Percentiles rank a stretch among this genome's conserved stretches.
Evolutionary conservation across 1,140 invertebrate genomes (phyloP).

Genomic region (Brachystomella parvula): DNA sequence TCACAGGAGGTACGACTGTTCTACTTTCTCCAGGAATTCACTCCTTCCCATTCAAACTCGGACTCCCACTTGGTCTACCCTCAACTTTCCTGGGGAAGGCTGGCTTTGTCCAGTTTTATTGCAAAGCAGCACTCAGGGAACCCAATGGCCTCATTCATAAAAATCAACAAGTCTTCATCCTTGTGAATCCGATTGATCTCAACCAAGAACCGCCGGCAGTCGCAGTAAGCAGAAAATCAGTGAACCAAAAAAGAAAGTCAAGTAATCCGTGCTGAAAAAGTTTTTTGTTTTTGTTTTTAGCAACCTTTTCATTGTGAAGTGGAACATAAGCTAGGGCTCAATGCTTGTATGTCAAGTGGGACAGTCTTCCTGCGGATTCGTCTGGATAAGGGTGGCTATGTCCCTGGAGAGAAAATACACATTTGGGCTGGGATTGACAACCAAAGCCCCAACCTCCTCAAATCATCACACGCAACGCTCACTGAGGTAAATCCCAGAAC

Average conservation of each 20-base stretch:
- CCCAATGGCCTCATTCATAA: slow-evolving; percentile 84
- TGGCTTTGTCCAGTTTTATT: slow-evolving; percentile 92
- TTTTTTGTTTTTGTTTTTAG: slow-evolving; percentile 45
- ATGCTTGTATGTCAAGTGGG: slow-evolving; percentile 74
- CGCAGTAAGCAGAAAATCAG: slow-evolving; percentile 58
- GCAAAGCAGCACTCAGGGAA: slow-evolving; percentile 80
- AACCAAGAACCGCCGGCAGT: slow-evolving; percentile 81
- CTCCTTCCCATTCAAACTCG: slow-evolving; percentile 89
- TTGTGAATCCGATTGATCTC: slow-evolving; percentile 91
- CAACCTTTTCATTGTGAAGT: slow-evolving; percentile 85
- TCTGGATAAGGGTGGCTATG: slow-evolving; percentile 82
- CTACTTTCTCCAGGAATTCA: slow-evolving; percentile 87
- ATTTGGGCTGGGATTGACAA: slow-evolving; percentile 78
- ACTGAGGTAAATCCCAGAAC: slow-evolving; percentile 55
- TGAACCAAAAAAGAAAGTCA: not conserved
- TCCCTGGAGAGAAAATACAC: slow-evolving; percentile 68
- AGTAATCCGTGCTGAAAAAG: not conserved
- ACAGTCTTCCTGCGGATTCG: slow-evolving; percentile 72
- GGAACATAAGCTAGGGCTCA: slow-evolving; percentile 71
- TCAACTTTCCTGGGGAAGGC: slow-evolving; percentile 86
- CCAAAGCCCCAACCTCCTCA: slow-evolving; percentile 67
- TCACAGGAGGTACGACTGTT: slow-evolving; percentile 54
- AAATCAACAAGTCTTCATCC: slow-evolving; percentile 92
- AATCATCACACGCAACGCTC: slow-evolving; percentile 63
- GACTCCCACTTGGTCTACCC: slow-evolving; percentile 76